Evolutionary conservation across 2,888 invertebrate genomes (phyloP), one percentile per base, ranked within the genome.

Genomic region (Emesis furor): DNA sequence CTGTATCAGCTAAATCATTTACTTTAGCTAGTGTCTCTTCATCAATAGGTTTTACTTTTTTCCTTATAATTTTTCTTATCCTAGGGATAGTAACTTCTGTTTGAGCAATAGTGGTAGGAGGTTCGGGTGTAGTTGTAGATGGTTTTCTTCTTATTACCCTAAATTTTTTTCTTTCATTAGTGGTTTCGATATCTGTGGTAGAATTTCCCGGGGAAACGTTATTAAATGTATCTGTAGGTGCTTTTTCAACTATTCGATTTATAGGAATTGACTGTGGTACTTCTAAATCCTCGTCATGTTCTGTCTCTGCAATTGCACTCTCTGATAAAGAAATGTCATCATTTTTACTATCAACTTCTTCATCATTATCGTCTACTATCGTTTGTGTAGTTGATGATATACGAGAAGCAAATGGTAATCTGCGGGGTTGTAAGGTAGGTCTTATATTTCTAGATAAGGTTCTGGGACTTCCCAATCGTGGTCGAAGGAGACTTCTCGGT

Each of bases 291-390:
- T 94, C 94, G 42, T 93, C 91, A n/a, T 96, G 96, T 89, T 96
- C 96, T 86, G 96, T 95, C 86, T 96, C 96, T 90, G 93, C 96
- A 81, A 96, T 95, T n/a, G 96, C 94, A 91, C 94, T 96, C 91
- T 97, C 97, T n/a, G 97, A 97, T 65, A 97, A 90, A 76, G 93
- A 92, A 83, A 97, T 96, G 82, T 96, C 96, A 82, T 96, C 96
- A 76, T 89, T 90, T 90, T 93, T 95, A 24, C 90, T 93, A 78
- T 96, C 95, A 42, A 91, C 84, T 82, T 95, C 95, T 24, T 94
- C 93, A 39, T 93, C 93, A 68, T 94, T 93, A 39, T 89, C 90
- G 78, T 92, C 42, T 59, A 80, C 86, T 73, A 92, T 83, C 17
- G 92, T 85, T 86, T 92, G 91, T 76, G 91, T 92, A 69, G 95